Base-by-base conservation (phyloP, 2,888 invertebrate genomes). In the Dicranocentrus wangi region DNA sequence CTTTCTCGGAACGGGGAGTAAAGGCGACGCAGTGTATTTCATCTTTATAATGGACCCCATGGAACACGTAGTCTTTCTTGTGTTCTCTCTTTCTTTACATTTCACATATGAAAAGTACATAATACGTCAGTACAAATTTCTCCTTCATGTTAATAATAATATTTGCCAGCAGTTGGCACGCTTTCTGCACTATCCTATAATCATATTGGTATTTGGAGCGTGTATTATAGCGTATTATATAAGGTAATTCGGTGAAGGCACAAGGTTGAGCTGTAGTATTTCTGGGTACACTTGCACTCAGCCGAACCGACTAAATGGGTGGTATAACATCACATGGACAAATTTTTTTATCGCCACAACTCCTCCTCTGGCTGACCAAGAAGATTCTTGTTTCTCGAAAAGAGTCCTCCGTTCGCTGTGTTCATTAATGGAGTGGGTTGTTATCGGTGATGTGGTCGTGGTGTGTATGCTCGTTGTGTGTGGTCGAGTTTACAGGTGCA, bases 151-250 rank as follows among this genome's bases (percentile, higher is more conserved):
- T 60, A 68, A 60, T 76, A 75, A 53, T 66, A 77, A 77, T 77
- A 77, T 77, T 77, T 77, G 69, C 63, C 68, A 47, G 77, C 70
- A 70, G 69, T 77, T 77, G 77, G 63, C 77, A 77, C 77, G 66
- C 68, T 66, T 69, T 32, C 32, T 32, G 23, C 39, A 55, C 55
- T 32, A 32, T 32, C 32, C 10, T 10, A 32, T 32, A 10, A 7
- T 55, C 13, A 47, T 47, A n/a, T n/a, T 47, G 47, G 15, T 15
- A n/a, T n/a, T 47, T 47, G 2, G 5, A 10, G 47, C 55, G 21
- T 55, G 55, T 21, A 23, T 10, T 39, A 13, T 39, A 39, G 39
- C 39, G 39, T 39, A 13, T 39, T 8, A 39, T 39, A 8, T 15
- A 3, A 47, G 19, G 19, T 7, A 47, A 21, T 13, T 60, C 3